Percentiles rank a stretch among this genome's conserved stretches.
These are phyloP conservation scores for Halictus quadricinctus DNA, from an alignment of 2,888 invertebrate species.

Conservation along the genomic window DNA sequence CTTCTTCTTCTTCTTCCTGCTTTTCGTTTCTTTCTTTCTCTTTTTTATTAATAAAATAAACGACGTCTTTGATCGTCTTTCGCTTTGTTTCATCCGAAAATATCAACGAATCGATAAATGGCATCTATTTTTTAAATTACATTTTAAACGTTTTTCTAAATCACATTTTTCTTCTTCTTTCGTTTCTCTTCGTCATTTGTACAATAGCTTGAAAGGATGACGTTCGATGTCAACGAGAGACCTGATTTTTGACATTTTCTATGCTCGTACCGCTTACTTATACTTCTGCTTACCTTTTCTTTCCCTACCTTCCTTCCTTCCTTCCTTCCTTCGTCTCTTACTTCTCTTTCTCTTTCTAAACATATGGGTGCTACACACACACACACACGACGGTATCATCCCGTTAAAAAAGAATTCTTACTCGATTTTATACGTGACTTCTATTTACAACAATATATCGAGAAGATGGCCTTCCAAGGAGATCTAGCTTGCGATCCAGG, in stretches of 20 bases:
- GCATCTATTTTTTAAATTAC: conserved; percentile 55
- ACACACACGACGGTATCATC: conserved; percentile 77
- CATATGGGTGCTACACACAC: conserved; percentile 77
- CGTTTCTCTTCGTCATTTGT: conserved; percentile 46
- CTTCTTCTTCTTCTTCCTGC: neutral
- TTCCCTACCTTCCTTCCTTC: conserved; percentile 22
- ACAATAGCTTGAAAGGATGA: conserved; percentile 48
- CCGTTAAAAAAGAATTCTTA: conserved; percentile 76
- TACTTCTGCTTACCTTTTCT: conserved; percentile 38
- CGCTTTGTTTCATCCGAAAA: conserved; percentile 47
- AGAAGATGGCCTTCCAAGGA: conserved; percentile 76
- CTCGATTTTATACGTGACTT: conserved; percentile 74
- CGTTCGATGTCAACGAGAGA: conserved; percentile 63
- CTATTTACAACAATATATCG: conserved; percentile 77
- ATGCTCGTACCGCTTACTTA: conserved; percentile 71
- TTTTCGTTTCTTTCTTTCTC: neutral
- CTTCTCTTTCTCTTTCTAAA: conserved; percentile 62
- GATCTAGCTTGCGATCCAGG: conserved; percentile 68
- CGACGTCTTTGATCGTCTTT: conserved; percentile 40
- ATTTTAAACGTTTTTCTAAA: conserved; percentile 53
- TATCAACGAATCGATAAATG: conserved; percentile 58
- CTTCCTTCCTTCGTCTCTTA: conserved; percentile 40
- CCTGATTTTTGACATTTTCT: conserved; percentile 66
- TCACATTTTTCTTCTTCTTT: conserved; percentile 54
- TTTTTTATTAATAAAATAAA: conserved; percentile 54